Conservation (phyloP, 2,888 invertebrate species). For the Coleophora deauratella region DNA sequence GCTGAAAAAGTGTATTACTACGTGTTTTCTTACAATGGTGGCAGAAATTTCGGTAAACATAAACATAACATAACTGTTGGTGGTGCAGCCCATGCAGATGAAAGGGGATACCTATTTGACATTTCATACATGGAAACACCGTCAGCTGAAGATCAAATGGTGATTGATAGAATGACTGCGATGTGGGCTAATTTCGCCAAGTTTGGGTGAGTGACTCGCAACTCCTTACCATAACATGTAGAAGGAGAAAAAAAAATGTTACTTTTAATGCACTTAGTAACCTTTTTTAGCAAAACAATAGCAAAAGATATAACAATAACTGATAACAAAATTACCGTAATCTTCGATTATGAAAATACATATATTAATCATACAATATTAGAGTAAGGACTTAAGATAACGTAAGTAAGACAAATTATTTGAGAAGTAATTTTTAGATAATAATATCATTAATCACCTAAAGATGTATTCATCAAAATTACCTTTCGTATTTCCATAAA, state of each 20-base stretch:
- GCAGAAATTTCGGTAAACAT: constrained; percentile 22
- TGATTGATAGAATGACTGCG: constrained; percentile 40
- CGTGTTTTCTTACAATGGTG: constrained; percentile 39
- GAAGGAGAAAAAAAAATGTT: background rate
- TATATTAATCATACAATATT: no score
- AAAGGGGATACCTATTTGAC: constrained; percentile 41
- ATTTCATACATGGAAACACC: constrained; percentile 11
- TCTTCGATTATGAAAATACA: no score
- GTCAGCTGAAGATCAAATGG: constrained; percentile 28
- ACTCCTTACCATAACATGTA: background rate
- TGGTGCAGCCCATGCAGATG: constrained; percentile 39
- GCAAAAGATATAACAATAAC: background rate
- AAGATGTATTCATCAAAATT: no score
- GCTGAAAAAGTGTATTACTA: constrained; percentile 36
- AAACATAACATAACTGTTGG: constrained; percentile 18
- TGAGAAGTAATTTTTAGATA: no score
- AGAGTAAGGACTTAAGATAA: no score
- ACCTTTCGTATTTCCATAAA: no score
- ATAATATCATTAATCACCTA: no score
- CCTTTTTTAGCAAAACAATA: background rate
- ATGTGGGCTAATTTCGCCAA: constrained; percentile 58
- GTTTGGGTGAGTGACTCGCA: constrained; percentile 29
- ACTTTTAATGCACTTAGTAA: background rate
- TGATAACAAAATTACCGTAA: background rate
- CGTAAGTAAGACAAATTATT: no score